Conservation (phyloP, 2,797 vertebrate genomes). For the Naso thynnoides region DNA sequence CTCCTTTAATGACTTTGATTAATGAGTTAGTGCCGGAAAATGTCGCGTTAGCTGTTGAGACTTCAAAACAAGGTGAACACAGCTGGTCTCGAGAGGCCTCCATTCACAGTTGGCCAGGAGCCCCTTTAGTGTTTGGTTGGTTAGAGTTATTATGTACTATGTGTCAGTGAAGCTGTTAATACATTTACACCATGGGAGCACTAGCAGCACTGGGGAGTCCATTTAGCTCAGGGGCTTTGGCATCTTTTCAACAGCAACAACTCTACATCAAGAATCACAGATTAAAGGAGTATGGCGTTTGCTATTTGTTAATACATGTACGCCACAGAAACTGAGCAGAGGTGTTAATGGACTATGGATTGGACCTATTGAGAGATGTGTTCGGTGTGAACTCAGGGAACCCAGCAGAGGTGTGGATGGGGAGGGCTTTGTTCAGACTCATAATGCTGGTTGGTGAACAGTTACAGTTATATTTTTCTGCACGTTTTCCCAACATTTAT, state of each 20-base stretch:
- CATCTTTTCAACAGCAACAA: constrained; percentile 65
- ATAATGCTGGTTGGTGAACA: constrained; percentile 32
- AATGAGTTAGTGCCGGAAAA: constrained; percentile 39
- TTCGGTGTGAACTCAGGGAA: constrained; percentile 44
- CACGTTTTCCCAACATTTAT: constrained; percentile 12
- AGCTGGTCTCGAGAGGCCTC: constrained; percentile 44
- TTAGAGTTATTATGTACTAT: constrained; percentile 65
- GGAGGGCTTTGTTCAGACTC: constrained; percentile 42
- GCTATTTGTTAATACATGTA: constrained; percentile 62
- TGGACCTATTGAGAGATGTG: constrained; percentile 55
- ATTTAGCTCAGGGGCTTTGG: constrained; percentile 74
- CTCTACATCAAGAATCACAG: constrained; percentile 58
- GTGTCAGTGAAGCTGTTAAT: constrained; percentile 73
- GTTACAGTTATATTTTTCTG: constrained; percentile 28
- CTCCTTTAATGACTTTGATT: constrained; percentile 27
- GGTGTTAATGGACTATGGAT: constrained; percentile 73
- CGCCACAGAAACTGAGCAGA: constrained; percentile 48
- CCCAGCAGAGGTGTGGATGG: constrained; percentile 34
- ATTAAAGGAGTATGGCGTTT: constrained; percentile 57
- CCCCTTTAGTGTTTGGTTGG: constrained; percentile 63
- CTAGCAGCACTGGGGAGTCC: constrained; percentile 58
- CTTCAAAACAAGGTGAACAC: constrained; percentile 41
- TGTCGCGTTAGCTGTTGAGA: constrained; percentile 46
- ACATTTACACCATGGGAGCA: constrained; percentile 68
- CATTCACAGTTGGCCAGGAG: constrained; percentile 43